Evolutionary conservation across 2,113 vertebrate genomes (phyloP).

Genomic region (Nothoprocta perdicaria): DNA sequence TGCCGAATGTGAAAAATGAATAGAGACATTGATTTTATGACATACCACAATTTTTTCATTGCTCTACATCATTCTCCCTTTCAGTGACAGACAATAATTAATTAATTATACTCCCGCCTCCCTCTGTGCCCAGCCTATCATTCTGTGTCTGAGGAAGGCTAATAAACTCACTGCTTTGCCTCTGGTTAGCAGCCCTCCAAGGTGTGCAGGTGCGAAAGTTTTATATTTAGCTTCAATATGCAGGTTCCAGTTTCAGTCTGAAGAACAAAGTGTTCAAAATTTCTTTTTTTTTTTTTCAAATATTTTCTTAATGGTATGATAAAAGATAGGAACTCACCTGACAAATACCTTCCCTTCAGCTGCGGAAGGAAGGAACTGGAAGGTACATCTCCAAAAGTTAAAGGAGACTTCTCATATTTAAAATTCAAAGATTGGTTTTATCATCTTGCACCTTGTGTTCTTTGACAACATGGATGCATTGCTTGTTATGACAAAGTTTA

Average conservation of each 20-base stretch:
- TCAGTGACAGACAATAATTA: neutral
- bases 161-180: neutral
- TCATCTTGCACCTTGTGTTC: neutral
- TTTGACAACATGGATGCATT: neutral
- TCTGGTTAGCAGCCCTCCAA: neutral
- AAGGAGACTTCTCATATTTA: neutral
- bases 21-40: neutral
- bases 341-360: neutral
- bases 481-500: neutral
- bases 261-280: neutral
- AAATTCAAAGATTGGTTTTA: neutral
- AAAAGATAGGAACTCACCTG: neutral
- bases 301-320: fast-evolving
- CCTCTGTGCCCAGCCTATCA: neutral
- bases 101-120: neutral
- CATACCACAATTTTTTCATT: neutral
- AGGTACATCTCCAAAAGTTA: neutral
- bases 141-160: neutral
- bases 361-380: neutral
- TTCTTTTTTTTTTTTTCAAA: neutral
- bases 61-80: neutral
- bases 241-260: neutral
- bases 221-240: neutral
- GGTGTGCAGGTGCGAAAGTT: neutral
- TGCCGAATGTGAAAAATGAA: neutral